Evolutionary conservation across 2,113 vertebrate genomes (phyloP).

Genomic region (Phalacrocorax pelagicus): DNA sequence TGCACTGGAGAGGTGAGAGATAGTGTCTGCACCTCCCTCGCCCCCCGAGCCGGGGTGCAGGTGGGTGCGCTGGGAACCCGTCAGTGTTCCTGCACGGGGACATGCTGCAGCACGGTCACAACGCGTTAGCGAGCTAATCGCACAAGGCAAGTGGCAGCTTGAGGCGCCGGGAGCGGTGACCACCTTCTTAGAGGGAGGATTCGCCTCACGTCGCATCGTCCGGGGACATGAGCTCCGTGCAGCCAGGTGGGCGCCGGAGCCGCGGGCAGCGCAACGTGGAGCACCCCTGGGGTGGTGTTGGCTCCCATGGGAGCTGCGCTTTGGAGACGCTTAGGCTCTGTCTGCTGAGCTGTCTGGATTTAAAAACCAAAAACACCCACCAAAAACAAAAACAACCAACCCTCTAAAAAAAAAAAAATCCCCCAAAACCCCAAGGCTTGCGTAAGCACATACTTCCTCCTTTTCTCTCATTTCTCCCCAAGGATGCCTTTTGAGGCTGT

Average conservation of each 20-base stretch:
- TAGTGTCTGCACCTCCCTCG: constrained; percentile 32
- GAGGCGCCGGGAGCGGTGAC: background rate
- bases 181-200: background rate
- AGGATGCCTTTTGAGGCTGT: background rate
- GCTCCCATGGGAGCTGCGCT: fast-evolving
- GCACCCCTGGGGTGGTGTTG: background rate
- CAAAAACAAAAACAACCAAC: background rate
- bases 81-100: background rate
- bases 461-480: fast-evolving
- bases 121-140: constrained; percentile 38
- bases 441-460: background rate
- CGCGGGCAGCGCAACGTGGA: fast-evolving
- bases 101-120: constrained; percentile 19
- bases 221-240: fast-evolving
- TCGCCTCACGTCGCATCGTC: fast-evolving
- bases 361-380: background rate
- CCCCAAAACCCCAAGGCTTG: background rate
- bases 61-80: constrained; percentile 31
- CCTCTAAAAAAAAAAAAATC: too few relatives aligned
- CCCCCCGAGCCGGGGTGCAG: constrained; percentile 11
- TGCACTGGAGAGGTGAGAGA: constrained; percentile 14
- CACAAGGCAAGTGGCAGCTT: background rate
- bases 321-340: background rate
- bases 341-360: background rate
- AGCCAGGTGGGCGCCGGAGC: background rate